Conservation (phyloP, 2,113 vertebrate genomes). For the Colaptes auratus region DNA sequence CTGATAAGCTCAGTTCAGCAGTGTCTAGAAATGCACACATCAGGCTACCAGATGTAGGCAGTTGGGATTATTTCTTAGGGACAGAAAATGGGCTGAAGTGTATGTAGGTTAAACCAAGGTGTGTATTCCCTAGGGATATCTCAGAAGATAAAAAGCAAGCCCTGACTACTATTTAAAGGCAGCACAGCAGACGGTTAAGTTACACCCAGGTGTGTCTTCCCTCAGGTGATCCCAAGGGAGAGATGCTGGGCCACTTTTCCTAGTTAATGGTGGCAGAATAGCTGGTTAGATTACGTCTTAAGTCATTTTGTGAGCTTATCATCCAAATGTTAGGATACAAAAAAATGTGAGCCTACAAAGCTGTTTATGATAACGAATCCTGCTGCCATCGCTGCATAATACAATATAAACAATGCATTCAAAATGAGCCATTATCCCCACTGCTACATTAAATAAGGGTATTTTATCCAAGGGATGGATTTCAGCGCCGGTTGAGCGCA, state of each 20-base stretch:
- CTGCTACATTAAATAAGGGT: constrained; percentile 20
- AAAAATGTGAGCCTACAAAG: constrained; percentile 59
- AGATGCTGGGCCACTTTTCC: constrained; percentile 70
- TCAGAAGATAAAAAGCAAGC: constrained; percentile 72
- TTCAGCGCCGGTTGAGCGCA: neutral
- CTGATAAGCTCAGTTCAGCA: neutral
- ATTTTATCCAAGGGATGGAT: constrained; percentile 34
- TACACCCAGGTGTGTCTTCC: constrained; percentile 75
- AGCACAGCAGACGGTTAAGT: constrained; percentile 71
- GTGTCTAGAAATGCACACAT: neutral
- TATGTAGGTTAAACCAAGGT: constrained; percentile 71
- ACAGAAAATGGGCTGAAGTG: constrained; percentile 30
- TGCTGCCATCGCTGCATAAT: constrained; percentile 62
- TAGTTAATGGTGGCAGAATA: constrained; percentile 65
- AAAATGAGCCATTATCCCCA: constrained; percentile 30
- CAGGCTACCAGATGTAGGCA: neutral
- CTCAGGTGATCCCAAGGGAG: constrained; percentile 68
- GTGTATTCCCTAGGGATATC: constrained; percentile 73
- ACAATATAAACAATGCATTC: constrained; percentile 60
- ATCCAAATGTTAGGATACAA: constrained; percentile 44
- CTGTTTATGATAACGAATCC: constrained; percentile 49
- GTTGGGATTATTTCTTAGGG: constrained; percentile 30
- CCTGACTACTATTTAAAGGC: constrained; percentile 73
- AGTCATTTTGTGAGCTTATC: constrained; percentile 39
- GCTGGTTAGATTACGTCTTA: constrained; percentile 59